A percentile compares a stretch with the other conserved stretches of the same genome.
phyloP scores from a whole-genome alignment of 2,113 vertebrate genomes.

The Sprattus sprattus region DNA sequence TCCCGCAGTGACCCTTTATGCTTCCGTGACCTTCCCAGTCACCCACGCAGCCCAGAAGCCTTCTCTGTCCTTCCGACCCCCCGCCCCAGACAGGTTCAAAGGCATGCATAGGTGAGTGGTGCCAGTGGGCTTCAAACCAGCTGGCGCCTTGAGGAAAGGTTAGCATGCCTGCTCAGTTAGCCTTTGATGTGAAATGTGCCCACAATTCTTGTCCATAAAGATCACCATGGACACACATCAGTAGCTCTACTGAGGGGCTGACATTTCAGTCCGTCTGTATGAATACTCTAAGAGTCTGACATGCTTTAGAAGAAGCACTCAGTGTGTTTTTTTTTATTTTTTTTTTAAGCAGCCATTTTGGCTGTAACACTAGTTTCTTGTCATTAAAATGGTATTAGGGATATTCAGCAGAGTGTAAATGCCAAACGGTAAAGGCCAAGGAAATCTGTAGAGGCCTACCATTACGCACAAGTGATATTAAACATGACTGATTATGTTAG shows the following conservation, averaged over 20 bases:
- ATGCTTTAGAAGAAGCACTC: background rate
- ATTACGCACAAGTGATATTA: background rate
- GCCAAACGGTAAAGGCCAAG: background rate
- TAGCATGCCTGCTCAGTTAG: background rate
- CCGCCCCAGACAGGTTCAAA: background rate
- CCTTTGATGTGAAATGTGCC: conserved; percentile 3
- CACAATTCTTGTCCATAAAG: background rate
- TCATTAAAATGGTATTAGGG: background rate
- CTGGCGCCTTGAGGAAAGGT: background rate
- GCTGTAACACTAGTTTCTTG: background rate
- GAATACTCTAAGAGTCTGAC: background rate
- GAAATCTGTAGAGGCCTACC: background rate
- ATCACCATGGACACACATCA: background rate
- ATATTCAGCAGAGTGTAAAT: background rate
- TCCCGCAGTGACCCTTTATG: background rate
- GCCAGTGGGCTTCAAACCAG: background rate
- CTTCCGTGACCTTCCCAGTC: background rate
- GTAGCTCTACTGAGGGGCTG: background rate
- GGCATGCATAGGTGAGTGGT: background rate
- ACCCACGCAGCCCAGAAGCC: background rate
- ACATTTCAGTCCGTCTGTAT: background rate
- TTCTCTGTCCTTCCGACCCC: background rate
- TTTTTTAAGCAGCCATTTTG: background rate
- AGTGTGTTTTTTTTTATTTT: background rate
- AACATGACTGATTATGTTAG: background rate